A percentile compares a stretch with the other conserved stretches of the same genome.
Evolutionary conservation across 2,113 vertebrate genomes (phyloP).

Genomic region (Eira barbara): DNA sequence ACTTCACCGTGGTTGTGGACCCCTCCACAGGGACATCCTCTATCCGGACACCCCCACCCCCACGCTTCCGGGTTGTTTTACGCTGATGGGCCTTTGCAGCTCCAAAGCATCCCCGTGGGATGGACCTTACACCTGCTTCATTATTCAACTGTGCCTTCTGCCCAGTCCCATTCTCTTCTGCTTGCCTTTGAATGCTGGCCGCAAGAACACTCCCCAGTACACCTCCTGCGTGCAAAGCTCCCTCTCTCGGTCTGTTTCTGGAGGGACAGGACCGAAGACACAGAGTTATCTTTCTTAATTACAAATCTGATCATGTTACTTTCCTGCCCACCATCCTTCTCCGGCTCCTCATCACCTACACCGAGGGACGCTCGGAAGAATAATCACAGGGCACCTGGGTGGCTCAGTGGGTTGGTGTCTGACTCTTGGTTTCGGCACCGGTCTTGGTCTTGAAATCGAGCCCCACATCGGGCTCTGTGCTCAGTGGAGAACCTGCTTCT

Average conservation of each 20-base stretch:
- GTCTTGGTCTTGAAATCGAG: not conserved
- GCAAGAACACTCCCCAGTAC: not conserved
- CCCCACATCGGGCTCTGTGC: not conserved
- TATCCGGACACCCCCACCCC: not conserved
- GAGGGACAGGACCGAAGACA: not conserved
- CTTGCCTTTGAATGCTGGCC: not conserved
- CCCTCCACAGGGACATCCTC: not conserved
- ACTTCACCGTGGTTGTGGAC: accelerated
- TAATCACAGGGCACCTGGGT: no score
- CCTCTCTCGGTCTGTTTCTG: not conserved
- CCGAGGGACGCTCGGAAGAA: not conserved
- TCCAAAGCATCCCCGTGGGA: not conserved
- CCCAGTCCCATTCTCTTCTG: not conserved
- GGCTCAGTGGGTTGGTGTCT: not conserved
- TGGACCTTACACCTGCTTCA: not conserved
- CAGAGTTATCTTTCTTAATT: not conserved
- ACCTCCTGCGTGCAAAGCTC: not conserved
- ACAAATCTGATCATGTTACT: not conserved
- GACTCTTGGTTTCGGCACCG: not conserved
- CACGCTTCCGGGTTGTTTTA: not conserved
- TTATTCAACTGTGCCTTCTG: not conserved
- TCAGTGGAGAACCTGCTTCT: not conserved
- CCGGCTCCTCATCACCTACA: not conserved
- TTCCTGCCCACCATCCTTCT: not conserved
- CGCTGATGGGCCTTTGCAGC: not conserved